Percentiles rank a stretch among this genome's conserved stretches.
These are phyloP conservation scores for Epizoanthus illoricatus DNA, from an alignment of 92 coral and sea anemone genomes.

Conservation along the genomic window DNA sequence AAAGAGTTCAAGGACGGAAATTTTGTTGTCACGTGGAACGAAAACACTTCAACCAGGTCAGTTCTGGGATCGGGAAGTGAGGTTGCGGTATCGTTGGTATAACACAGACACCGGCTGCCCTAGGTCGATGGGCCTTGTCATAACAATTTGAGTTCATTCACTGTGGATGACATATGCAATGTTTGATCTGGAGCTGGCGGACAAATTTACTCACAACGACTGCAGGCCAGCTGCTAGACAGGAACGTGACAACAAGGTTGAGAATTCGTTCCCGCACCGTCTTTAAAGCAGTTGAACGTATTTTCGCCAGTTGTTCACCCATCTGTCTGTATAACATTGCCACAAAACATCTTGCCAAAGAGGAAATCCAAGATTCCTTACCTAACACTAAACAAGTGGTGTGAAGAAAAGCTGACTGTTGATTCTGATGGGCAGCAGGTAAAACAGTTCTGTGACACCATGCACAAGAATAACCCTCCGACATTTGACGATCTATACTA, in stretches of 20 bases:
- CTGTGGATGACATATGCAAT: slow-evolving; percentile 35
- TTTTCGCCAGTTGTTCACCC: slow-evolving; percentile 61
- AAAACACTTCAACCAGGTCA: slow-evolving; percentile 46
- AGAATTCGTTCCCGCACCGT: too few relatives aligned
- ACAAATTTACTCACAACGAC: slow-evolving; percentile 59
- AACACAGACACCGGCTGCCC: slow-evolving; percentile 48
- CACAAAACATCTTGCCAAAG: too few relatives aligned
- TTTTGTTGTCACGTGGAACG: too few relatives aligned
- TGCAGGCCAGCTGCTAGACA: slow-evolving; percentile 28
- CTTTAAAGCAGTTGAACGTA: slow-evolving; percentile 46
- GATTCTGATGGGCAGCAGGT: background rate
- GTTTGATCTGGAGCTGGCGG: slow-evolving; percentile 66
- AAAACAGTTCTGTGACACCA: slow-evolving; percentile 37
- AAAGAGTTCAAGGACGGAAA: too few relatives aligned
- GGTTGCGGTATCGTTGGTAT: slow-evolving; percentile 47
- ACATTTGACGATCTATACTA: slow-evolving; percentile 15
- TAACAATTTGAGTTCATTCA: slow-evolving; percentile 51
- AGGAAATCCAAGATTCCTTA: slow-evolving; percentile 43
- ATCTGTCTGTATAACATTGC: too few relatives aligned
- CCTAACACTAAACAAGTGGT: slow-evolving; percentile 52
- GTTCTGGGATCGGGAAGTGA: slow-evolving; percentile 52
- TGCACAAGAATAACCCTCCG: background rate
- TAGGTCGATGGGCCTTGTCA: background rate
- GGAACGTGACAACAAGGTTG: too few relatives aligned
- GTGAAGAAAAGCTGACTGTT: slow-evolving; percentile 41